Conservation (phyloP, 2,888 invertebrate genomes). For the Lacanobia wlatinum region DNA sequence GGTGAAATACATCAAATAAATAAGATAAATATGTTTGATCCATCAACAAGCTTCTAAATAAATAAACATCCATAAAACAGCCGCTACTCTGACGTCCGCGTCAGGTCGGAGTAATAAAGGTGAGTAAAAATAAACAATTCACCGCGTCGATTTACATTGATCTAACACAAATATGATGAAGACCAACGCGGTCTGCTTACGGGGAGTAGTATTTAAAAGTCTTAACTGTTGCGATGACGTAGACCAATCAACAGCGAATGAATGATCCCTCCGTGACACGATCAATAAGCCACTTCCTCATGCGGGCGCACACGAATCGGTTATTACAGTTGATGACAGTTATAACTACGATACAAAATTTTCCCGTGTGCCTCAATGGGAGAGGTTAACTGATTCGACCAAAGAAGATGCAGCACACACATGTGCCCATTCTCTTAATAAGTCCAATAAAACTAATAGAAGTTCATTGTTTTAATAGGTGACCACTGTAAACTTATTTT, state of each 20-base stretch:
- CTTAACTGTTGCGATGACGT: constrained; percentile 72
- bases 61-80: constrained; percentile 44
- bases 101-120: constrained; percentile 56
- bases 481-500: constrained; percentile 63
- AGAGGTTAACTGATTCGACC: constrained; percentile 87
- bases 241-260: constrained; percentile 74
- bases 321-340: constrained; percentile 87
- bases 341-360: constrained; percentile 81
- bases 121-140: constrained; percentile 70
- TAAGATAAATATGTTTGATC: constrained; percentile 29
- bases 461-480: constrained; percentile 76
- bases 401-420: constrained; percentile 78
- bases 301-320: constrained; percentile 85
- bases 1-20: constrained; percentile 45
- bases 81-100: constrained; percentile 18
- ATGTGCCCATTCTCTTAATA: constrained; percentile 80
- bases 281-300: constrained; percentile 88
- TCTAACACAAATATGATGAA: constrained; percentile 71
- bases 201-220: constrained; percentile 63
- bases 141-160: constrained; percentile 63
- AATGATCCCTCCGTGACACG: constrained; percentile 80
- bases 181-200: constrained; percentile 71
- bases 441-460: constrained; percentile 85
- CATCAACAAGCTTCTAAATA: constrained; percentile 22
- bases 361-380: constrained; percentile 86